Base-by-base conservation (phyloP, 2,888 invertebrate genomes). In the Pandemis cinnamomeana region DNA sequence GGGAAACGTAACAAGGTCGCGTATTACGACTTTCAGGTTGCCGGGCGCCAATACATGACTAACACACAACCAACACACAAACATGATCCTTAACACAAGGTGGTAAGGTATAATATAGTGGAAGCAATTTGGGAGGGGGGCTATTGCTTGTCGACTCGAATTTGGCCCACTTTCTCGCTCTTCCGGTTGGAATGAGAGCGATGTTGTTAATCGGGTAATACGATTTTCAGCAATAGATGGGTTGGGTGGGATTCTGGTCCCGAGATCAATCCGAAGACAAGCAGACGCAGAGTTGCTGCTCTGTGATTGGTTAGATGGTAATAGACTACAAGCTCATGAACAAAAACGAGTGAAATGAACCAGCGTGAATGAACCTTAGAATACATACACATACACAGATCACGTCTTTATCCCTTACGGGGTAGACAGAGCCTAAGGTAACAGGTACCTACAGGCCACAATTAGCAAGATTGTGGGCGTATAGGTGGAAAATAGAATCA, bases 121-220 rank as follows among this genome's bases (percentile, higher is more conserved):
- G 76, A 79, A 2, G 11, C 4, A 0, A 6, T 42, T 13, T 2
- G 0, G 41, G 48, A 48, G 42, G 71, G 75, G 74, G 67, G 67
- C 67, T 71, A 75, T 67, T 62, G 53, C 53, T 51, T 67, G 67
- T 71, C 63, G 67, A 69, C 60, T 66, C 73, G 70, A 76, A 76
- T 73, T 72, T 36, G 75, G 70, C 75, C 72, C 67, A 73, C 72
- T 76, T 76, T 70, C 72, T 70, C 67, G 61, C 70, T 72, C 67
- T 72, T 73, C 73, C 75, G 73, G 41, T 53, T 53, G 70, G 61
- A 76, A 70, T 71, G 66, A 62, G 75, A 75, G 70, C 75, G 64
- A 60, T 75, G 53, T 46, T 76, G 67, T 42, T 71, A 61, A 48
- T 62, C 73, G 73, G 53, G 27, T 75, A 73, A 76, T 58, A 46